Evolutionary conservation across 2,797 vertebrate genomes (phyloP), one percentile per base, ranked within the genome.

Genomic region (Moxostoma hubbsi): DNA sequence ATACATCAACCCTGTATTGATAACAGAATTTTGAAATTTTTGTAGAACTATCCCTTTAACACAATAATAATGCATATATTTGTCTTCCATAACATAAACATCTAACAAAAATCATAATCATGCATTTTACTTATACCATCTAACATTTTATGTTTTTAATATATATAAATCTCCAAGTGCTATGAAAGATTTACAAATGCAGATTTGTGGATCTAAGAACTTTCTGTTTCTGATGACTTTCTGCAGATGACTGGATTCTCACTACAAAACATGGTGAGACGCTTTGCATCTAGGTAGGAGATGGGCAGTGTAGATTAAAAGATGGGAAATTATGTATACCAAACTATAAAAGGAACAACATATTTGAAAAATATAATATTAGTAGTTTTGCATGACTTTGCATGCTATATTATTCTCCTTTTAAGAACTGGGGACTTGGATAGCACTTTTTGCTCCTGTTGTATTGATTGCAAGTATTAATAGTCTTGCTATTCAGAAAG

Each of bases 261-360:
- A 63, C 12, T 43, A 45, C 9, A 69, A 15, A 68, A n/a, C 71
- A 55, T 64, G 73, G 73, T 55, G 51, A 70, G 73, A 55, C 47
- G 57, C 51, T 54, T 58, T 46, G 15, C 15, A 49, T 24, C 45
- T 57, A 58, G 13, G n/a, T 61, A 43, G 51, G 16, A 57, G 18
- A 73, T 10, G 15, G 51, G 9, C 9, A 11, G 18, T 7, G 12
- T 47, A 13, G n/a, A 36, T 13, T 11, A 63, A 74, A 51, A 46
- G 9, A 3, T 65, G 7, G 12, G 13, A 47, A 67, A 15, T 47
- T 5, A 13, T 59, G 3, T 10, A 18, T 8, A 24, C 1, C 15
- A 68, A 11, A 15, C 12, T 45, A 18, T 45, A 36, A 8, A 4
- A 36, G 9, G 13, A 50, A 49, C 7, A 13, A 65, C 9, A 54